phyloP scores from a whole-genome alignment of 1,140 invertebrate species.

The Lepidostoma basale region DNA sequence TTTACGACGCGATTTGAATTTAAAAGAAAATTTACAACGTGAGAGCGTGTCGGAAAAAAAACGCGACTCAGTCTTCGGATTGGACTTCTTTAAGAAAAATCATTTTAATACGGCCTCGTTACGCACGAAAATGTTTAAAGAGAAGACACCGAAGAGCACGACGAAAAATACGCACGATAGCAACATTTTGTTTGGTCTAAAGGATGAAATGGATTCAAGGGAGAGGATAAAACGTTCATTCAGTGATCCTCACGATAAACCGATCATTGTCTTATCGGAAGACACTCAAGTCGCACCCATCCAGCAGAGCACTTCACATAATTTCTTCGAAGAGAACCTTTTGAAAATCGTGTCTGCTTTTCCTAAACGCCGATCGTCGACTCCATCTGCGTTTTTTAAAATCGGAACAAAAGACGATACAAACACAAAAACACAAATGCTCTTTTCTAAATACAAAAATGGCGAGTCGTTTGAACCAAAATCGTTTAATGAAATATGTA shows the following conservation, averaged over 20 bases:
- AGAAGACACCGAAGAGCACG: neutral
- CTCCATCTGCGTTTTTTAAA: constrained; percentile 48
- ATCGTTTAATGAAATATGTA: constrained; percentile 24
- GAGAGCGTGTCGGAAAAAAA: constrained; percentile 12
- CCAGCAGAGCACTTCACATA: neutral
- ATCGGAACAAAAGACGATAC: constrained; percentile 25
- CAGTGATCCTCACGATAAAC: constrained; percentile 8
- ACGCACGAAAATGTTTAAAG: constrained; percentile 22
- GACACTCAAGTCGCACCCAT: neutral
- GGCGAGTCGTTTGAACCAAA: neutral
- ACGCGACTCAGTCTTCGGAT: neutral
- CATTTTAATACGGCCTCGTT: constrained; percentile 25
- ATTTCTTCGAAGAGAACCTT: constrained; percentile 50
- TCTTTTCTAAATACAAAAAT: constrained; percentile 19
- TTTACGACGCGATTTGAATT: neutral
- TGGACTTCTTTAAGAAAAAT: constrained; percentile 39
- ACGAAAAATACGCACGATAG: neutral
- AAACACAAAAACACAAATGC: neutral
- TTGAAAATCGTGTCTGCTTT: constrained; percentile 48
- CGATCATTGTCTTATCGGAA: neutral
- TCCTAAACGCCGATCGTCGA: constrained; percentile 52
- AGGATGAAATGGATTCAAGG: neutral
- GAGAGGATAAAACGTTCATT: constrained; percentile 8
- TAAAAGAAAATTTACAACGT: neutral
- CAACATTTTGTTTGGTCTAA: neutral